Evolutionary conservation across 1,140 invertebrate species (phyloP).

Genomic region (Drosophila sp.): DNA sequence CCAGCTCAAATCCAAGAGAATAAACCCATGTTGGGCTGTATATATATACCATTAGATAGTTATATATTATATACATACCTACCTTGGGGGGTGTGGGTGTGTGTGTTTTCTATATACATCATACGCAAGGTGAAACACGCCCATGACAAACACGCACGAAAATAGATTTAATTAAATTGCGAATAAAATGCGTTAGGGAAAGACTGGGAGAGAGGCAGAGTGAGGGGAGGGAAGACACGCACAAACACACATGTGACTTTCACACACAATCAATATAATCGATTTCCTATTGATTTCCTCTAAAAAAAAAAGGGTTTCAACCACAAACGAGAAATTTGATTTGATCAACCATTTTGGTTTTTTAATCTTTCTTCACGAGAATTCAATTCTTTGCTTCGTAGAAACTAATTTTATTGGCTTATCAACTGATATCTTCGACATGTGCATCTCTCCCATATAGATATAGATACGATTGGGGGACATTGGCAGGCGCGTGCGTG

Average conservation of each 20-base stretch:
- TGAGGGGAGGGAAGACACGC: background rate
- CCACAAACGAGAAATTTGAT: conserved; percentile 6
- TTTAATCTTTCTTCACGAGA: conserved; percentile 12
- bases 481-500: conserved; percentile 56
- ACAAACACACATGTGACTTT: conserved; percentile 32
- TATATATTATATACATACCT: background rate
- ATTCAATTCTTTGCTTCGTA: background rate
- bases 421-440: conserved; percentile 12
- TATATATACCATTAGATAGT: conserved; percentile 14
- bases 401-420: conserved; percentile 26
- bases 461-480: conserved; percentile 32
- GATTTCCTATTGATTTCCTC: conserved; percentile 64
- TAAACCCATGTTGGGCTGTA: conserved; percentile 20
- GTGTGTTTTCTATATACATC: conserved; percentile 44
- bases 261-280: conserved; percentile 69
- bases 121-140: conserved; percentile 66
- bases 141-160: conserved; percentile 69
- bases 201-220: background rate
- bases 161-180: conserved; percentile 82
- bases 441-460: conserved; percentile 23
- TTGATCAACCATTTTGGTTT: background rate
- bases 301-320: conserved; percentile 14
- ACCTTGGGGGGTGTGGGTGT: too few relatives aligned
- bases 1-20: conserved; percentile 27
- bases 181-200: conserved; percentile 66